A percentile compares a stretch with the other conserved stretches of the same genome.
These are phyloP conservation scores for Pedionomus torquatus DNA, from an alignment of 2,113 vertebrate species.

Conservation along the genomic window DNA sequence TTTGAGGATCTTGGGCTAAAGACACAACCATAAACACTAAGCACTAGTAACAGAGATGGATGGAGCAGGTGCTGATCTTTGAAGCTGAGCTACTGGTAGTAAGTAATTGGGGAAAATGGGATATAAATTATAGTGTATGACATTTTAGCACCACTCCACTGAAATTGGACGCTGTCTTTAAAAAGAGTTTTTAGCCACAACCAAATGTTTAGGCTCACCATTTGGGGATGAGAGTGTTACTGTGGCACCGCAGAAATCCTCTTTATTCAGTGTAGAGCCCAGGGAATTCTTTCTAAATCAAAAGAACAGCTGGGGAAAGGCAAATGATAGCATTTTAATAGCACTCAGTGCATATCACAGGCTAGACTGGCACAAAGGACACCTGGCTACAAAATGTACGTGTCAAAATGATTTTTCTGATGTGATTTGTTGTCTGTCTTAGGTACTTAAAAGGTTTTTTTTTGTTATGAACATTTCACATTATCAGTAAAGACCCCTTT, in stretches of 20 bases:
- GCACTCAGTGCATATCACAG: not conserved
- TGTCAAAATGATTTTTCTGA: not conserved
- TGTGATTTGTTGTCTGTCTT: not conserved
- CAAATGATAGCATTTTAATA: not conserved
- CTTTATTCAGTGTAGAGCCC: not conserved
- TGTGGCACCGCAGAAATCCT: not conserved
- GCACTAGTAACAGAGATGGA: not conserved
- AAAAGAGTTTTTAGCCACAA: not conserved
- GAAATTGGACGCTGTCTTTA: not conserved
- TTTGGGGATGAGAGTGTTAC: not conserved
- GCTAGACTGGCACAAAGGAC: not conserved
- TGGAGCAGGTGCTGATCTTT: not conserved
- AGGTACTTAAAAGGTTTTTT: not conserved
- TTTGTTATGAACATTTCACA: not conserved
- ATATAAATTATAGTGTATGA: not conserved
- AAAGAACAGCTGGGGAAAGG: not conserved
- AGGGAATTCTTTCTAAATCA: not conserved
- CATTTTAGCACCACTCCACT: not conserved
- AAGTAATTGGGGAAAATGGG: not conserved
- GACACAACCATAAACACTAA: not conserved
- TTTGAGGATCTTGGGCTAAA: not conserved
- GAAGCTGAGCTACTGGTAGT: not conserved
- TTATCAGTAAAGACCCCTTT: not conserved
- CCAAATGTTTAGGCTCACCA: not conserved
- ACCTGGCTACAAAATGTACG: not conserved